Evolutionary conservation across 2,888 invertebrate genomes (phyloP).

Genomic region (Teleogryllus oceanicus): DNA sequence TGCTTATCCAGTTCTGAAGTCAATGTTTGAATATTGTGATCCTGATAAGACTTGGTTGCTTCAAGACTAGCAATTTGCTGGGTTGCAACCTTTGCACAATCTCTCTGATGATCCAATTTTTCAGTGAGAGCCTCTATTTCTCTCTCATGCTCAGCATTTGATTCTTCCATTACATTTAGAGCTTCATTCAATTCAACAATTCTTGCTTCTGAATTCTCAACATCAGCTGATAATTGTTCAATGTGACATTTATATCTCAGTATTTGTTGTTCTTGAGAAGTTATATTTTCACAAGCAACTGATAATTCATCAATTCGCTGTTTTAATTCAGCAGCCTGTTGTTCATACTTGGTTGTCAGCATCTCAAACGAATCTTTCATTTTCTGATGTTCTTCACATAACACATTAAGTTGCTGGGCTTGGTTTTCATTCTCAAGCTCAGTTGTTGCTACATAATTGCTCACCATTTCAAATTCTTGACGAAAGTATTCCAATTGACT

Average conservation of each 20-base stretch:
- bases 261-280: slow-evolving; percentile 24
- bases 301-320: not conserved
- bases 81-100: slow-evolving; percentile 26
- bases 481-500: not conserved
- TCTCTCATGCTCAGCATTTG: slow-evolving; percentile 19
- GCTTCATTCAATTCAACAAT: slow-evolving; percentile 25
- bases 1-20: slow-evolving; percentile 27
- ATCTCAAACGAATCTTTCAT: not conserved
- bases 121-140: slow-evolving; percentile 29
- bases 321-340: not conserved
- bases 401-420: not conserved
- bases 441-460: slow-evolving; percentile 19
- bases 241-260: slow-evolving; percentile 22
- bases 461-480: slow-evolving; percentile 25
- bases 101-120: slow-evolving; percentile 30
- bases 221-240: slow-evolving; percentile 20
- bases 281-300: slow-evolving; percentile 21
- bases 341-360: not conserved
- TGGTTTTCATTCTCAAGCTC: slow-evolving; percentile 2
- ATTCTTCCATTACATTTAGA: slow-evolving; percentile 20
- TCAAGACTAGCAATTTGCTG: slow-evolving; percentile 29
- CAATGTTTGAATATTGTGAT: slow-evolving; percentile 26
- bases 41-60: slow-evolving; percentile 26
- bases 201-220: not conserved
- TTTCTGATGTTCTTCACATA: not conserved